Base-by-base conservation (phyloP, 2,113 vertebrate genomes). In the Daubentonia madagascariensis region DNA sequence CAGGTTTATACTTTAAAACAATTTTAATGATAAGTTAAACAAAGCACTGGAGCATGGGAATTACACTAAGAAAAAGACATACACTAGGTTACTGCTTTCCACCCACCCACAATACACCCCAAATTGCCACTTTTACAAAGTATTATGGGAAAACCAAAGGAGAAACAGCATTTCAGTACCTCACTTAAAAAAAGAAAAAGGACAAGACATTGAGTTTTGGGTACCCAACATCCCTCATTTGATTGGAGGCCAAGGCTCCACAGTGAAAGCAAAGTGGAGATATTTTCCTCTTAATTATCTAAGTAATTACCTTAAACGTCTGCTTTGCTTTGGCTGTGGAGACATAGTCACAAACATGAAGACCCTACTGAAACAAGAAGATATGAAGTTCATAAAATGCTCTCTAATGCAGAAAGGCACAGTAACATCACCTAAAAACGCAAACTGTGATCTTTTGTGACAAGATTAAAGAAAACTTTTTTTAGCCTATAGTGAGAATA, bases 291-390 rank as follows among this genome's bases (percentile, higher is more conserved):
- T 54, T 96, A 90, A n/a, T 83, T 83, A 94, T 92, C 86, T 94
- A 96, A 84, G 90, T 94, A 96, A 96, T 98, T 98, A 97, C 97
- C 97, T 98, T 96, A 73, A 95, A 72, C 1, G 72, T 92, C 96
- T 97, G 98, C 96, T 95, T 96, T 97, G 97, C 95, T 97, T 97
- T 98, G 97, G 97, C 96, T 97, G 88, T 97, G 96, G 97, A 97
- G 91, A 98, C 92, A 98, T 90, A 96, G 97, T 57, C 30, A 98
- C 97, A 98, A 96, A 96, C 90, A 96, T 94, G 97, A 95, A 97
- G 96, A 97, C 97, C 97, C 97, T 97, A 98, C 97, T 97, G 96
- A 97, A 97, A 98, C 79, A 97, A 97, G 97, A 98, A 97, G 97
- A 98, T 94, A 98, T 0, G 59, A 91, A 54, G 83, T 97, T 96